phyloP scores from a whole-genome alignment of 92 coral and sea anemone species.

The Desmophyllum pertusum region DNA sequence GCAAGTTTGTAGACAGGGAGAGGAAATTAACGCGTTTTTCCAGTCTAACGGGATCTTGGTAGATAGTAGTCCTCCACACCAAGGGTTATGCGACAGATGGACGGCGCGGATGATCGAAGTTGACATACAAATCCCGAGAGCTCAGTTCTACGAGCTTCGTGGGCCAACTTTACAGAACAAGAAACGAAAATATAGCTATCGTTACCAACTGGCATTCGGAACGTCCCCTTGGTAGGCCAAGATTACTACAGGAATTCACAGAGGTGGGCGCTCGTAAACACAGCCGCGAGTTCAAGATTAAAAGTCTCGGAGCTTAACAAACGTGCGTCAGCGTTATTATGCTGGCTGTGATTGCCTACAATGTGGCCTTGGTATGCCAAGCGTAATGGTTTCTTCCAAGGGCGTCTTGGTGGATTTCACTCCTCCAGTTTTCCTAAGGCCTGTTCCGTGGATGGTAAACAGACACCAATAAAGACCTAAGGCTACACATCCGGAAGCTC shows the following conservation, averaged over 20 bases:
- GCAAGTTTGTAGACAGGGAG: conserved; percentile 77
- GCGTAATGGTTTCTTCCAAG: conserved; percentile 75
- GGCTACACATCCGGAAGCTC: conserved; percentile 42
- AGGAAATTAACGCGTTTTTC: conserved; percentile 75
- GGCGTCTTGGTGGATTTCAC: conserved; percentile 88
- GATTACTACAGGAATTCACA: conserved; percentile 84
- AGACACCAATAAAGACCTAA: conserved; percentile 44
- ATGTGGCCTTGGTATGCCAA: conserved; percentile 84
- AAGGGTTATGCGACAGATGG: conserved; percentile 88
- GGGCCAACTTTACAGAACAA: conserved; percentile 84
- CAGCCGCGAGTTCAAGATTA: conserved; percentile 81
- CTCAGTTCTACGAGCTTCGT: conserved; percentile 79
- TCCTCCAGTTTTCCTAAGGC: conserved; percentile 74
- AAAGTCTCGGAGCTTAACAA: conserved; percentile 70
- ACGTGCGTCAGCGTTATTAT: conserved; percentile 78
- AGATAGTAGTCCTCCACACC: conserved; percentile 80
- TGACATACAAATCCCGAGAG: conserved; percentile 77
- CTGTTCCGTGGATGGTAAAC: conserved; percentile 79
- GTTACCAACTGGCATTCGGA: conserved; percentile 90
- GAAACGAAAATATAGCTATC: conserved; percentile 78
- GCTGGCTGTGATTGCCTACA: conserved; percentile 85
- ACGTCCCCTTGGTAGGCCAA: conserved; percentile 62
- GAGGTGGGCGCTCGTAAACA: conserved; percentile 80
- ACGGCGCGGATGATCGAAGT: conserved; percentile 47
- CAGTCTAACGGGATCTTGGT: conserved; percentile 81